A percentile compares a stretch with the other conserved stretches of the same genome.
Evolutionary conservation across 1,140 invertebrate genomes (phyloP).

Genomic region (Elymnias hypermnestra): DNA sequence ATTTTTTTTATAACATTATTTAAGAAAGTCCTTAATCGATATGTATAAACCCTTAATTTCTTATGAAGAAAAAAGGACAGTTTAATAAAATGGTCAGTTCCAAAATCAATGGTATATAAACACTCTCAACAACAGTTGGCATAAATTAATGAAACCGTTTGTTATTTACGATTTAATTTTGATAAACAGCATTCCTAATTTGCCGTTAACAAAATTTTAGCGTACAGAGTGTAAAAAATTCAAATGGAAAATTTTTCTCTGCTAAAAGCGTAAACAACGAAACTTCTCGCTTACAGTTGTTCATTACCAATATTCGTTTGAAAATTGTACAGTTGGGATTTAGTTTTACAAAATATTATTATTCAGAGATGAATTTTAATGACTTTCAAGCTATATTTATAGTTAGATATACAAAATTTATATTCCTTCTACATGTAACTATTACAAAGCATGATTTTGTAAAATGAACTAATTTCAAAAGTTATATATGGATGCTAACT

Average conservation of each 20-base stretch:
- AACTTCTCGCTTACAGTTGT: constrained; percentile 55
- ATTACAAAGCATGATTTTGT: too few relatives aligned
- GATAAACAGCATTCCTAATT: constrained; percentile 19
- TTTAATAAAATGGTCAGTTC: too few relatives aligned
- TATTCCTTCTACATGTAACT: too few relatives aligned
- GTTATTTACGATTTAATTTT: not conserved
- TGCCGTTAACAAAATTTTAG: constrained; percentile 29
- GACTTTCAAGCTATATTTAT: not conserved
- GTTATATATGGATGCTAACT: too few relatives aligned
- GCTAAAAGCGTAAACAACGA: constrained; percentile 15
- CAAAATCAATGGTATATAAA: too few relatives aligned
- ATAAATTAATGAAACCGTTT: not conserved
- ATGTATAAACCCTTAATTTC: too few relatives aligned
- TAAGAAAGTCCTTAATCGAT: too few relatives aligned
- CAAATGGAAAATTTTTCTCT: not conserved
- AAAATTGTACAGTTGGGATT: constrained; percentile 7
- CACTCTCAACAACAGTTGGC: not conserved
- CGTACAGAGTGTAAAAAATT: constrained; percentile 28
- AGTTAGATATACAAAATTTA: not conserved
- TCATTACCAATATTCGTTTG: constrained; percentile 25
- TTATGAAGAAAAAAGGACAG: too few relatives aligned
- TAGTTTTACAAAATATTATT: not conserved
- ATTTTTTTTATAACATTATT: too few relatives aligned
- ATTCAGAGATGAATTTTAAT: not conserved
- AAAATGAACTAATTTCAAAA: too few relatives aligned